Conservation (phyloP, 1,140 invertebrate species). For the Nebria ingens region DNA sequence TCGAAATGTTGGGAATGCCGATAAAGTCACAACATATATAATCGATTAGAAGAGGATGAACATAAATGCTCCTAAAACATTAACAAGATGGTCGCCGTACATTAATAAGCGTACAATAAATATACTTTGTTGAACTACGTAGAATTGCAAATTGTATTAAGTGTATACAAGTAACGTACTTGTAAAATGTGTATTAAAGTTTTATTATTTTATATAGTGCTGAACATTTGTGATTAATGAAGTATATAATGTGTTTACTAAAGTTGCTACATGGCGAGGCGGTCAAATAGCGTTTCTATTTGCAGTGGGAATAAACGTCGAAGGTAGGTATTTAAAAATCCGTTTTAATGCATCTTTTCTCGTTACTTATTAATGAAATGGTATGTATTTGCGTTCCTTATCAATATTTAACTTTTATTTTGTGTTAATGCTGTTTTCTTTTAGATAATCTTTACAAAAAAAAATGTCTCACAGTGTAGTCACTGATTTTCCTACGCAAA, state of each 20-base stretch:
- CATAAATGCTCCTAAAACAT: not conserved
- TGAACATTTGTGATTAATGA: not conserved
- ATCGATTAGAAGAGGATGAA: conserved; percentile 1
- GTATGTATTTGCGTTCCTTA: not conserved
- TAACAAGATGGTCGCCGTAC: not conserved
- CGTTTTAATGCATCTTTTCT: not conserved
- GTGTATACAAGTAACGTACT: not conserved
- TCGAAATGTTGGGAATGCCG: not conserved
- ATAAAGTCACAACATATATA: not conserved
- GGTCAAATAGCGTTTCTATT: not conserved
- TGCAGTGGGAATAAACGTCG: not conserved
- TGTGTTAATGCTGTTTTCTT: too few species aligned
- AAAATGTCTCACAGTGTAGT: conserved; percentile 4
- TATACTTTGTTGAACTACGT: not conserved
- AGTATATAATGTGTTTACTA: not conserved
- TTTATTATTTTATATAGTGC: not conserved
- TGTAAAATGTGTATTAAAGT: not conserved
- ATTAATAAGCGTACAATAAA: not conserved
- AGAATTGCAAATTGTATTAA: not conserved
- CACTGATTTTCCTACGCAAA: conserved; percentile 18
- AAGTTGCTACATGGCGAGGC: not conserved
- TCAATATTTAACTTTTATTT: too few species aligned
- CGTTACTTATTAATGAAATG: not conserved
- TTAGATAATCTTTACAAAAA: conserved; percentile 5
- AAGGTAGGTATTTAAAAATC: not conserved